Evolutionary conservation across 2,797 vertebrate species (phyloP).

Genomic region (Gymnoscopelus microlampas): DNA sequence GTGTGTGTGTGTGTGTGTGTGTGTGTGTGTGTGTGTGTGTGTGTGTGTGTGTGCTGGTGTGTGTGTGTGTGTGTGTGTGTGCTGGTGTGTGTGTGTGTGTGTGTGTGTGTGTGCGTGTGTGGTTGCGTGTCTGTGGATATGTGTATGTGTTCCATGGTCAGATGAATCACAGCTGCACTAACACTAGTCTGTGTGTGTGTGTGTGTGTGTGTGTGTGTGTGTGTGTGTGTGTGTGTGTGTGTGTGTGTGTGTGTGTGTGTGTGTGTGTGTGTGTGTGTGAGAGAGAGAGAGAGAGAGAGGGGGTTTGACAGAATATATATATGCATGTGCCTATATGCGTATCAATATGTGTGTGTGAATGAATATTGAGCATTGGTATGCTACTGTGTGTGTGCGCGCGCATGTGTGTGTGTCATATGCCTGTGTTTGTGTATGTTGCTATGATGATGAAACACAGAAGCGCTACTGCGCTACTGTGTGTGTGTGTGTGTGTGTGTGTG

Average conservation of each 20-base stretch:
- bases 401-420: neutral
- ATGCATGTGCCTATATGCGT: neutral
- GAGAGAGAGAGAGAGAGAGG: neutral
- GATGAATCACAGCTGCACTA: neutral
- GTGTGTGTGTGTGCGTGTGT: no score
- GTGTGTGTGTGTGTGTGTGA: neutral
- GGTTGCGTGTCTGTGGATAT: no score
- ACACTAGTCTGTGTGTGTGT: neutral
- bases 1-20: neutral
- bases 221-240: neutral
- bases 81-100: no score
- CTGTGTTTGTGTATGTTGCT: neutral
- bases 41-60: no score
- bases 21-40: neutral
- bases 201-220: neutral
- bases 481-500: no score
- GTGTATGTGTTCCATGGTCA: neutral
- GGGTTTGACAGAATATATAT: slow-evolving; percentile 13
- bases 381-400: neutral
- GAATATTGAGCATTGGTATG: neutral
- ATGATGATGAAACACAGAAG: no score
- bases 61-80: no score
- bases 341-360: neutral
- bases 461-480: no score
- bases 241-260: neutral